Evolutionary conservation across 2,113 vertebrate genomes (phyloP), one percentile per base, ranked within the genome.

Genomic region (Hydropotes inermis): DNA sequence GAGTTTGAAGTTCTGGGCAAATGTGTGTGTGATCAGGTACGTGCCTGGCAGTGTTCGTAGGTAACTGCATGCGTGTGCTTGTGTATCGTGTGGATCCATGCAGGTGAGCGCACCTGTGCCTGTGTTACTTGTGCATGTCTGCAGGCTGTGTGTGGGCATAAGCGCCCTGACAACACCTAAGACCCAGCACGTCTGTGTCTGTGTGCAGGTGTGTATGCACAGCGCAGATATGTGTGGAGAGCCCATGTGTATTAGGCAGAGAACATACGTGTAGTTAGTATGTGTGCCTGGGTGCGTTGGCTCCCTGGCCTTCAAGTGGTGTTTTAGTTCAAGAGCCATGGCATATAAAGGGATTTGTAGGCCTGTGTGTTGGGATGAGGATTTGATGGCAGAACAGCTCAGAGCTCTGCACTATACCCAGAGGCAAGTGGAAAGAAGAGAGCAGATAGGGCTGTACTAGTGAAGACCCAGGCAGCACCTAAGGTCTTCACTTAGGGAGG

Each of bases 1-100:
- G 14, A 84, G 52, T 93, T 84, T 76, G 84, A 95, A 97, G 67
- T 81, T 87, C 39, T n/a, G 39, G 57, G 25, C 33, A 7, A 58
- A 60, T 11, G 14, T 57, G 8, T 54, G 27, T 16, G 6, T 45
- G 64, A 30, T 33, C 8, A 0, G 5, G 4, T 70, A 7, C 2
- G 3, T 25, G 36, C 6, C 45, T 74, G 30, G 30, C 5, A 16
- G 60, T 9, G 15, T n/a, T 10, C 28, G 78, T 1, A 3, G 58
- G 15, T 23, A 23, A 87, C 39, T n/a, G 5, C 5, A 47, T 4
- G n/a, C 2, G 16, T 1, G 21, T 28, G 60, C 64, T 43, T 58
- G 27, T 39, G 30, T 55, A 0, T 4, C 4, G 5, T 7, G 11
- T 17, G 17, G 4, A 47, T 12, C 30, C 7, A 16, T 21, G 27